Evolutionary conservation across 1,140 invertebrate species (phyloP).

Genomic region (Berghia stephanieae): DNA sequence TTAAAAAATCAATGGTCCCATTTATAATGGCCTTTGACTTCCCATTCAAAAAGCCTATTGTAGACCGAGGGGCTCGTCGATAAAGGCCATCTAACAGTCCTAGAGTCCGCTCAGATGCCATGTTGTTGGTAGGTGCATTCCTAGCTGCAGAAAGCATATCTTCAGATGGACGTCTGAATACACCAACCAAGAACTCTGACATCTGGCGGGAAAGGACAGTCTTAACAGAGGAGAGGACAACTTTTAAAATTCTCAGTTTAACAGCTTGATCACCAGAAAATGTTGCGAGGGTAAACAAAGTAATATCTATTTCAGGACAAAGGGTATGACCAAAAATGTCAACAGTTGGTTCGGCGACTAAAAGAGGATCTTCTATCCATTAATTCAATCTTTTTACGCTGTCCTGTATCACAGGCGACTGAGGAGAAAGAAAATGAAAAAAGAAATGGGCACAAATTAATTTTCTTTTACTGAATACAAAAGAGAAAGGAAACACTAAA

Average conservation of each 20-base stretch:
- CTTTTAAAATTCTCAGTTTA: too few relatives aligned
- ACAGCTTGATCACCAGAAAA: background rate
- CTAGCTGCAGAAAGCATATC: background rate
- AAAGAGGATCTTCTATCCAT: too few relatives aligned
- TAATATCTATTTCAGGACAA: too few relatives aligned
- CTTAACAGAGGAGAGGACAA: background rate
- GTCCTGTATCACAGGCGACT: too few relatives aligned
- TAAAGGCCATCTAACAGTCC: background rate
- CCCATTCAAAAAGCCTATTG: background rate
- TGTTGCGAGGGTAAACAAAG: background rate
- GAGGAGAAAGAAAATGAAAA: background rate
- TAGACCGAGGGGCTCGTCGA: background rate
- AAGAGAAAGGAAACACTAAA: too few relatives aligned
- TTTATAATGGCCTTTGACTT: background rate
- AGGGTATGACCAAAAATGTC: too few relatives aligned
- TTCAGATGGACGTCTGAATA: too few relatives aligned
- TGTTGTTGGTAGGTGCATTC: conserved; percentile 11
- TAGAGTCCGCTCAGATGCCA: background rate
- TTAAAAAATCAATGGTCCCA: background rate
- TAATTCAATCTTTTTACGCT: too few relatives aligned
- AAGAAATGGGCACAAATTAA: background rate
- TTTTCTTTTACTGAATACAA: background rate
- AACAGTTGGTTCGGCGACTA: too few relatives aligned
- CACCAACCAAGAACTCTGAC: background rate
- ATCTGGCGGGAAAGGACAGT: background rate